phyloP scores from a whole-genome alignment of 2,797 vertebrate genomes.

The Phoeniculus purpureus region DNA sequence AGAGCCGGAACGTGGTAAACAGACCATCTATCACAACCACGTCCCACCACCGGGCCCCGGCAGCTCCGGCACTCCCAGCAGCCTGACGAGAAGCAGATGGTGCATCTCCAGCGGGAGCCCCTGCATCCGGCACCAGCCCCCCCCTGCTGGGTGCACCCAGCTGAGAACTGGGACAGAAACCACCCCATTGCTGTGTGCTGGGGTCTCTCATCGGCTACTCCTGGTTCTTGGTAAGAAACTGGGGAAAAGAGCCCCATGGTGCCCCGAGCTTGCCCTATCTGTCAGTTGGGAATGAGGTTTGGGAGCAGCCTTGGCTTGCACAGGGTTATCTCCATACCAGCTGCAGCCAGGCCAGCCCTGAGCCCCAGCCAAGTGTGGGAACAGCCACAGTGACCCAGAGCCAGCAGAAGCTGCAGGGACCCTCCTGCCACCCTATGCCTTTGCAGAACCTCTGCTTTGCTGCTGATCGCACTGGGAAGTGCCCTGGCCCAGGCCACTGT shows the following conservation, averaged over 20 bases:
- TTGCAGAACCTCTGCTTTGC: not conserved
- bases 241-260: not conserved
- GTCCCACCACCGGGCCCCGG: constrained; percentile 25
- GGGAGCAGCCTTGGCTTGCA: not conserved
- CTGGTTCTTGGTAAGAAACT: not conserved
- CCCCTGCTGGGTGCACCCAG: not conserved
- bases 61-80: not conserved
- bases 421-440: not conserved
- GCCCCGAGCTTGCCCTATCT: not conserved
- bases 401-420: not conserved
- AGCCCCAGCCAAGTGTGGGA: not conserved
- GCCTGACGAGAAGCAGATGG: constrained; percentile 77
- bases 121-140: constrained; percentile 30
- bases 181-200: not conserved
- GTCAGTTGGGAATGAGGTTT: not conserved
- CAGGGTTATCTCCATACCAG: not conserved
- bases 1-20: constrained; percentile 56
- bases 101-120: constrained; percentile 23
- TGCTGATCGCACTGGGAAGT: not conserved
- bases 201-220: not conserved
- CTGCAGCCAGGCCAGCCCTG: not conserved
- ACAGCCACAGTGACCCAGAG: not conserved
- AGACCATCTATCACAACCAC: constrained; percentile 70
- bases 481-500: accelerated
- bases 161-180: not conserved